Conservation (phyloP, 2,113 vertebrate species). For the Diphyllodes magnificus region DNA sequence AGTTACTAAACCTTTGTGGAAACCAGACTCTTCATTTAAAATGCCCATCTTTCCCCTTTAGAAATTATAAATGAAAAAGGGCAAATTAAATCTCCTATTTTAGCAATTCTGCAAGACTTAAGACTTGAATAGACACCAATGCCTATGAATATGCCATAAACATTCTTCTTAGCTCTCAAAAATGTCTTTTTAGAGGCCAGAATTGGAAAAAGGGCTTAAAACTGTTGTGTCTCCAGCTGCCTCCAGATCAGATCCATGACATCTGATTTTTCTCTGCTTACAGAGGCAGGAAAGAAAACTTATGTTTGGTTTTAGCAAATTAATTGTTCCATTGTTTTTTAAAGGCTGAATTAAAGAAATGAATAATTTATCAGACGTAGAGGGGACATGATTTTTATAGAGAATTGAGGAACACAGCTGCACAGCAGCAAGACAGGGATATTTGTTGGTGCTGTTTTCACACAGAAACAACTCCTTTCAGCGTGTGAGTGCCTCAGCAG, state of each 20-base stretch:
- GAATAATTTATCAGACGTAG: not conserved
- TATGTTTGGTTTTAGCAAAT: not conserved
- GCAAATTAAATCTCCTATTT: not conserved
- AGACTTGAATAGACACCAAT: not conserved
- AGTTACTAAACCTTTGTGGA: not conserved
- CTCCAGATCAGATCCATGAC: not conserved
- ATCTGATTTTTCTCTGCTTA: not conserved
- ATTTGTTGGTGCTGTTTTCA: not conserved
- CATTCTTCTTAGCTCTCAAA: not conserved
- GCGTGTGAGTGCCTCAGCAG: not conserved
- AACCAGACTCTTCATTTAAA: not conserved
- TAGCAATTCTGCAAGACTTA: not conserved
- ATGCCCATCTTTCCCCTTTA: not conserved
- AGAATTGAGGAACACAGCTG: not conserved
- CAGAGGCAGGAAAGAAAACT: not conserved
- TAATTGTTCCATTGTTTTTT: not conserved
- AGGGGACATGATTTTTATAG: not conserved
- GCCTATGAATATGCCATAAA: not conserved
- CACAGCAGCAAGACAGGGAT: not conserved
- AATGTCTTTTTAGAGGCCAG: not conserved
- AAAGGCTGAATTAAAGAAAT: not conserved
- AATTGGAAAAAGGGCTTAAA: not conserved
- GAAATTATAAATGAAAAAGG: not conserved
- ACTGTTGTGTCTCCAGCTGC: not conserved
- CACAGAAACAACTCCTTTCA: not conserved